These are phyloP conservation scores for Oophaga sylvatica DNA, from an alignment of 2,797 vertebrate genomes.

Conservation along the genomic window DNA sequence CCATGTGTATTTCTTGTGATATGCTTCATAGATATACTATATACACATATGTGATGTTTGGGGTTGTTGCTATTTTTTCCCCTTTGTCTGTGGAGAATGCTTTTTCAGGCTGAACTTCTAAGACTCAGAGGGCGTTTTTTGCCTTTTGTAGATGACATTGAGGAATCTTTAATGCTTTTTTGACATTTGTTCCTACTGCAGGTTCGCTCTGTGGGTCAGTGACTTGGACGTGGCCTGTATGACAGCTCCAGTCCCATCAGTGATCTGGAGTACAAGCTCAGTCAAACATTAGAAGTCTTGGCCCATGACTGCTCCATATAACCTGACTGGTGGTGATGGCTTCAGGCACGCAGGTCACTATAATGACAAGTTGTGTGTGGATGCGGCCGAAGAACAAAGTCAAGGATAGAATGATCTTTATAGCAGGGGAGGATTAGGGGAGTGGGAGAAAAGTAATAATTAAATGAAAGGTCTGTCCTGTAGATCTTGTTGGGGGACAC, in stretches of 20 bases:
- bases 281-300: not conserved
- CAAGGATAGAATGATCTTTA: not conserved
- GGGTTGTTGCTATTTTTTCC: no score
- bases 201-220: not conserved
- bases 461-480: not conserved
- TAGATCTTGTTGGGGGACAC: no score
- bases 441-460: no score
- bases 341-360: not conserved
- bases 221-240: not conserved
- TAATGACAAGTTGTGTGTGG: not conserved
- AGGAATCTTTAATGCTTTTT: not conserved
- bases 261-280: not conserved
- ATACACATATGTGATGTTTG: no score
- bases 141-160: not conserved
- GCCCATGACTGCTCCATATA: not conserved
- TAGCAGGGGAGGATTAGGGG: not conserved
- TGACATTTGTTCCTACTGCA: not conserved
- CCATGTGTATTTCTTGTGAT: no score
- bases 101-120: not conserved
- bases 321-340: not conserved
- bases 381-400: no score
- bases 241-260: not conserved
- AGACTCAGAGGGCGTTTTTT: not conserved
- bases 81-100: not conserved
- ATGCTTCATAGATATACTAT: no score